Base-by-base conservation (phyloP, 2,113 vertebrate species). In the Hoplias malabaricus region DNA sequence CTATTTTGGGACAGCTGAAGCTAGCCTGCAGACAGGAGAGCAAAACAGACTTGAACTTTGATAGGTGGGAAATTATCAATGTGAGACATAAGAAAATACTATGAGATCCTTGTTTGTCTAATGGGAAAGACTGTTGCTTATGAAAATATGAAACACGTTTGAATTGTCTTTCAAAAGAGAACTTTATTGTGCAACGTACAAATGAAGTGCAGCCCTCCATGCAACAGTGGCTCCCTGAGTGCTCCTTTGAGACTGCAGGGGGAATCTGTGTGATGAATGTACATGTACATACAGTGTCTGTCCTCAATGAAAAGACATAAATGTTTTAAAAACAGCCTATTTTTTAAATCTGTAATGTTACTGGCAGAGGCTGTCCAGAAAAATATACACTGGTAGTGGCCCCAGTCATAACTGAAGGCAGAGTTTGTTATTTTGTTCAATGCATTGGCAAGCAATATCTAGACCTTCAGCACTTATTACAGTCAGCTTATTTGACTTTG, bases 361-460 rank as follows among this genome's bases (percentile, higher is more conserved):
- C 88, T 92, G 90, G 91, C 90, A 91, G 88, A 57, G 82, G 82
- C 85, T 87, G 87, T 84, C 81, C 61, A 36, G 72, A 84, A 87
- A 90, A 90, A 91, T 88, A 87, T 81, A 81, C 79, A 73, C 21
- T n/a, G 46, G 48, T 68, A 75, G 83, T 76, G 57, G 79, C 75
- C 53, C 73, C 73, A 61, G 83, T 79, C 68, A 80, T 81, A 81
- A 84, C 79, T 76, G 62, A 76, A 79, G 68, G 73, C 83, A 76
- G 42, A 81, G 83, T 84, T 84, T 84, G 79, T 84, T 84, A 79
- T 84, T 84, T 77, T 56, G 68, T 77, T 81, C 76, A 42, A 81
- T 81, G 76, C 76, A 81, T 43, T 84, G 83, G 83, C 83, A 84
- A 69, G 79, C 61, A 36, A 79, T 81, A 66, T 56, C 38, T 67